These are phyloP conservation scores for Bolborhynchus lineola DNA, from an alignment of 2,113 vertebrate species.

Conservation along the genomic window DNA sequence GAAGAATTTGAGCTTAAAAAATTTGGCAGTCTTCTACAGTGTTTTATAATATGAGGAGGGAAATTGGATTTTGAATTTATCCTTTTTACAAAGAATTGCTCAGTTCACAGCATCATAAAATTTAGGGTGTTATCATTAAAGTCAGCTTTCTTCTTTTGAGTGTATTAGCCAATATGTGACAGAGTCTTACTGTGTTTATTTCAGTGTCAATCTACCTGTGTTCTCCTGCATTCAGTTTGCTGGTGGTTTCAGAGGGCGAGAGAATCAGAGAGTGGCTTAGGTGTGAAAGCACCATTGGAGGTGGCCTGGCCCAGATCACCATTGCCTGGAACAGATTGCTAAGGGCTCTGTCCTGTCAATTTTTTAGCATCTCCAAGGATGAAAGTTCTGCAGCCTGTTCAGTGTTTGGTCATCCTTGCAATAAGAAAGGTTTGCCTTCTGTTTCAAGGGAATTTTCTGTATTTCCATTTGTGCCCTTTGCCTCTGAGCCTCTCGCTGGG, in stretches of 20 bases:
- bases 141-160: not conserved
- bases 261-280: not conserved
- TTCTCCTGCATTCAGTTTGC: not conserved
- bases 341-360: fast-evolving
- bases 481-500: not conserved
- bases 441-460: not conserved
- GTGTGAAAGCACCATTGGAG: fast-evolving
- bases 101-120: not conserved
- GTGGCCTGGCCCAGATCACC: fast-evolving
- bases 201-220: not conserved
- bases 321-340: fast-evolving
- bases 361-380: not conserved
- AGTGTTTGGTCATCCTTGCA: not conserved
- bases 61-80: constrained; percentile 14
- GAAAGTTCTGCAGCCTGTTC: not conserved
- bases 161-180: fast-evolving
- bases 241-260: not conserved
- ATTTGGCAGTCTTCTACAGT: not conserved
- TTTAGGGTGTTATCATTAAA: not conserved
- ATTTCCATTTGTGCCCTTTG: not conserved
- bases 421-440: not conserved
- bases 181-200: not conserved
- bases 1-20: not conserved
- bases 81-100: not conserved
- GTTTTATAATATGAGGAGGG: not conserved